Evolutionary conservation across 1,140 invertebrate species (phyloP).

Genomic region (Trachymyrmex septentrionalis): DNA sequence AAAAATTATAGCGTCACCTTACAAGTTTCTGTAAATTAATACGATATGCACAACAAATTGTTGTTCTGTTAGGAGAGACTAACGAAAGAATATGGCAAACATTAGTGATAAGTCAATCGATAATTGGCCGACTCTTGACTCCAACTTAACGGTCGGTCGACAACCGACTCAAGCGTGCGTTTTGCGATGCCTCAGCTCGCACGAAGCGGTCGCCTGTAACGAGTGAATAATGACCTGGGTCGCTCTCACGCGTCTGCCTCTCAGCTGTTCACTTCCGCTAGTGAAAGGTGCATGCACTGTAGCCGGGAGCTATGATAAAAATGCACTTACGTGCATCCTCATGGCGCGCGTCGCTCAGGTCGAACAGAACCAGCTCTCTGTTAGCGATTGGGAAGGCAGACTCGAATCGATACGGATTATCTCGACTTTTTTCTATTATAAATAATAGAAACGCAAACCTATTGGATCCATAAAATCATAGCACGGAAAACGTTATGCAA

Average conservation of each 20-base stretch:
- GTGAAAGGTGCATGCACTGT: slow-evolving; percentile 83
- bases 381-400: slow-evolving; percentile 41
- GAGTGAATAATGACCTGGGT: slow-evolving; percentile 79
- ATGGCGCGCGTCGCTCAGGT: slow-evolving; percentile 41
- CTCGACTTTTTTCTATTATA: slow-evolving; percentile 50
- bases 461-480: background rate
- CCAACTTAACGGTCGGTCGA: background rate
- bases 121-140: background rate
- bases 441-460: background rate
- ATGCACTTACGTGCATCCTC: slow-evolving; percentile 68
- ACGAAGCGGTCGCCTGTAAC: slow-evolving; percentile 44
- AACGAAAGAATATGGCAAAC: background rate
- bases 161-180: slow-evolving; percentile 9
- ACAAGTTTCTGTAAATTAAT: background rate
- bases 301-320: slow-evolving; percentile 67
- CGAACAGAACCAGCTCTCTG: slow-evolving; percentile 29
- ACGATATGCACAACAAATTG: background rate
- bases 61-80: background rate
- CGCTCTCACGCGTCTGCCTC: slow-evolving; percentile 80
- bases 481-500: background rate
- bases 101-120: slow-evolving; percentile 10
- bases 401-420: slow-evolving; percentile 36
- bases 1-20: background rate
- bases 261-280: slow-evolving; percentile 84
- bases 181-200: slow-evolving; percentile 29